Base-by-base conservation (phyloP, 2,113 vertebrate genomes). In the Cyphomyrus plagiostoma region DNA sequence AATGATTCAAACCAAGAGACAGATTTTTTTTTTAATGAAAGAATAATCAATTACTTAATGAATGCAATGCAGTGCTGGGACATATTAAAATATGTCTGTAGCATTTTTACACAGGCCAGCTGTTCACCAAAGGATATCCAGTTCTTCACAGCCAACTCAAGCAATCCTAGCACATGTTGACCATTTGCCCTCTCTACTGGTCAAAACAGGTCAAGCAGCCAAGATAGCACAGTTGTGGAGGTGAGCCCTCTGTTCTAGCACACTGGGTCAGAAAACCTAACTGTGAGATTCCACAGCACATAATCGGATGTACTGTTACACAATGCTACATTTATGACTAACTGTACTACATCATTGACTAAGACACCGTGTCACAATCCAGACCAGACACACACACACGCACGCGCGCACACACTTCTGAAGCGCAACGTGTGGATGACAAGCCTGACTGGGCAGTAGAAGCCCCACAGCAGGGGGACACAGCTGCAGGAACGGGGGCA, bases 401-500 rank as follows among this genome's bases (percentile, higher is more conserved):
- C 53, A 58, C 52, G 62, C 52, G 45, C 86, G 6, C 77, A 58
- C 4, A 56, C 56, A 58, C 42, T 39, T 84, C 80, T 23, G 39
- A 45, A 84, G 45, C 9, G n/a, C 80, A 84, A 15, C 4, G 35
- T 80, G 74, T 2, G 15, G 26, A 86, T 26, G 49, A 30, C 49
- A 52, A 85, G 85, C 49, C 85, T 35, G 85, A 52, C 85, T 86
- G 49, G 5, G 85, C 85, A 53, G 45, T 21, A 85, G 42, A 49
- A 45, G 91, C 92, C 35, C 90, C 15, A 10, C 56, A 91, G 92
- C 91, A 90, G 53, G 53, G 89, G 88, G 92, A 89, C 92, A 90
- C 93, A 95, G 92, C 92, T 92, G 93, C 90, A 93, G 13, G 39
- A 80, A 35, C 13, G 26, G 49, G 50, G 46, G 86, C 35, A 39